Conservation (phyloP, 2,797 vertebrate genomes). For the Carcharodon carcharias region DNA sequence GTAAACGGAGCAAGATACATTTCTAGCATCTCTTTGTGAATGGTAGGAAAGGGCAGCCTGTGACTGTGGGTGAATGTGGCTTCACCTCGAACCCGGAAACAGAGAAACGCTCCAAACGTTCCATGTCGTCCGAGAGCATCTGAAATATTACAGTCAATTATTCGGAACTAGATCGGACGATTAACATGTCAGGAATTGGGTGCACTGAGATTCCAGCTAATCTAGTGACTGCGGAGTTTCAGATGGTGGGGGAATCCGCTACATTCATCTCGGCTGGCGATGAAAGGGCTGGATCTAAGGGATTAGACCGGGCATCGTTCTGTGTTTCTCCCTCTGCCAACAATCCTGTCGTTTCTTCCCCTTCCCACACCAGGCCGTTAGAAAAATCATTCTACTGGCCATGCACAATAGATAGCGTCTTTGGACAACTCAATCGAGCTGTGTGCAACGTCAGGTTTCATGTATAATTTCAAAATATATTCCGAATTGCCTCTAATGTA, state of each 20-base stretch:
- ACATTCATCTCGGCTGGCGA: not conserved
- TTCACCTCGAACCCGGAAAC: not conserved
- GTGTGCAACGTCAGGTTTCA: not conserved
- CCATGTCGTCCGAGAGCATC: not conserved
- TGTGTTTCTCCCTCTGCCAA: not conserved
- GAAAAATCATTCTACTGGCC: not conserved
- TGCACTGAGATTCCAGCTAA: not conserved
- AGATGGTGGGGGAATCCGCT: not conserved
- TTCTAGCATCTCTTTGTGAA: not conserved
- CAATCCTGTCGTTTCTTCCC: not conserved
- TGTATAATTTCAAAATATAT: not conserved
- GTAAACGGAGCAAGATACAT: not conserved
- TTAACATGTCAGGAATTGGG: not conserved
- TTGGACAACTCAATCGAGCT: not conserved
- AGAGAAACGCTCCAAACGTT: not conserved
- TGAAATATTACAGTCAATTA: not conserved
- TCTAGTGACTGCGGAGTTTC: not conserved
- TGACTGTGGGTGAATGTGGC: not conserved
- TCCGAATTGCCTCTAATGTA: not conserved
- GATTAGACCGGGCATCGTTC: not conserved
- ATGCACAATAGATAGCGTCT: not conserved
- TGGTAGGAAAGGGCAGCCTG: not conserved
- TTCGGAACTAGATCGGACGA: not conserved
- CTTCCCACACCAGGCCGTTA: not conserved
- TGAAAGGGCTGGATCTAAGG: not conserved